phyloP scores from a whole-genome alignment of 2,113 vertebrate genomes.

The Athene noctua region DNA sequence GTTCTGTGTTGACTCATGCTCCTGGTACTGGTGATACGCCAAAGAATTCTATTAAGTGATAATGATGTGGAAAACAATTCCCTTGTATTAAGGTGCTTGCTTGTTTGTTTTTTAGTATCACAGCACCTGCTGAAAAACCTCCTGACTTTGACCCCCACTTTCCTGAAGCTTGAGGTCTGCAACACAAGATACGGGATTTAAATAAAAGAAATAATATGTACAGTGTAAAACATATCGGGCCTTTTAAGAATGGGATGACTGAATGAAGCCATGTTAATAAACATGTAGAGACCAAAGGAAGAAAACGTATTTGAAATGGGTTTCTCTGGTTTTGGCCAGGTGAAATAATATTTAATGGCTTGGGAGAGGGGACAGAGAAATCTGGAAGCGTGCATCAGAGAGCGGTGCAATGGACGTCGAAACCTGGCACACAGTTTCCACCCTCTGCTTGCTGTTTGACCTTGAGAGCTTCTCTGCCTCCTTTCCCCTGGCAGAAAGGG shows the following conservation, averaged over 20 bases:
- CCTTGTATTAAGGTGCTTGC: neutral
- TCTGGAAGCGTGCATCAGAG: neutral
- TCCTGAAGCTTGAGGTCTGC: neutral
- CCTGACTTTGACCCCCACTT: neutral
- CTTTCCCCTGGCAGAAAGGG: neutral
- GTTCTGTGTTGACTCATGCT: neutral
- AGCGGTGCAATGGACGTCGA: fast-evolving
- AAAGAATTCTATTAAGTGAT: neutral
- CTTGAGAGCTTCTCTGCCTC: neutral
- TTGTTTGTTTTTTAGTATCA: neutral
- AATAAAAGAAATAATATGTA: neutral
- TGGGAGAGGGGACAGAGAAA: neutral
- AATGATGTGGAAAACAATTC: neutral
- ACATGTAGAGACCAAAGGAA: neutral
- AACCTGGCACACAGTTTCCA: neutral
- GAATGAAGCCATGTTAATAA: neutral
- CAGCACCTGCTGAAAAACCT: neutral
- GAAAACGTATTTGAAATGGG: neutral
- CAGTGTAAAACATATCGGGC: neutral
- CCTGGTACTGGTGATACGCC: neutral
- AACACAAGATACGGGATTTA: neutral
- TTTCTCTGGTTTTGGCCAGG: neutral
- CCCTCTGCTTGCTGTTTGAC: neutral
- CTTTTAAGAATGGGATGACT: neutral
- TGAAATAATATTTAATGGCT: neutral